phyloP scores from a whole-genome alignment of 2,797 vertebrate genomes.

The Babyrousa celebensis region DNA sequence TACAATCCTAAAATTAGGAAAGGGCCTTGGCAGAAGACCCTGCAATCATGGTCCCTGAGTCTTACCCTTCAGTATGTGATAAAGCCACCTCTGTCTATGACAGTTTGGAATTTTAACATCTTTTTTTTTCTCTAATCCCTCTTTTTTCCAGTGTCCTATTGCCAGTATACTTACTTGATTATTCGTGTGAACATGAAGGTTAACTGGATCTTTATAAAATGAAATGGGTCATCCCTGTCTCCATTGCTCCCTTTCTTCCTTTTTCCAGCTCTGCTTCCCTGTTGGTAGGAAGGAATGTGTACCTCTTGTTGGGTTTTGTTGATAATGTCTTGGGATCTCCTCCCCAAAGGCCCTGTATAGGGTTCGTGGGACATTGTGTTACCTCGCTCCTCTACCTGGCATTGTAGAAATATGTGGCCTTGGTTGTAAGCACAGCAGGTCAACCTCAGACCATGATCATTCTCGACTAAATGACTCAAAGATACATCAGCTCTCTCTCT shows the following conservation, averaged over 20 bases:
- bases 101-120: slow-evolving; percentile 10
- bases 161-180: background rate
- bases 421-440: background rate
- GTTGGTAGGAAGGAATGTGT: background rate
- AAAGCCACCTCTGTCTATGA: background rate
- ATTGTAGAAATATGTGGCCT: background rate
- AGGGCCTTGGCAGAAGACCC: background rate
- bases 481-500: background rate
- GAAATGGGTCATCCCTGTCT: background rate
- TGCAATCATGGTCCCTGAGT: background rate
- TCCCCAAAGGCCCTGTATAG: background rate
- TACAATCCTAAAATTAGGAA: background rate
- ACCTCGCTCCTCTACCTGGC: background rate
- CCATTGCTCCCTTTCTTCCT: background rate
- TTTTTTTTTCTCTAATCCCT: background rate
- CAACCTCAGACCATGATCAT: background rate
- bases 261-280: slow-evolving; percentile 26
- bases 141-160: background rate
- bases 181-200: background rate
- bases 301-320: background rate
- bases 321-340: background rate
- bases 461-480: slow-evolving; percentile 6
- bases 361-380: background rate
- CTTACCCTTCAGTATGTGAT: background rate
- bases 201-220: slow-evolving; percentile 40